Percentiles rank a stretch among this genome's conserved stretches.
Evolutionary conservation across 1,140 invertebrate species (phyloP).

Genomic region (Drosophila sturtevanti): DNA sequence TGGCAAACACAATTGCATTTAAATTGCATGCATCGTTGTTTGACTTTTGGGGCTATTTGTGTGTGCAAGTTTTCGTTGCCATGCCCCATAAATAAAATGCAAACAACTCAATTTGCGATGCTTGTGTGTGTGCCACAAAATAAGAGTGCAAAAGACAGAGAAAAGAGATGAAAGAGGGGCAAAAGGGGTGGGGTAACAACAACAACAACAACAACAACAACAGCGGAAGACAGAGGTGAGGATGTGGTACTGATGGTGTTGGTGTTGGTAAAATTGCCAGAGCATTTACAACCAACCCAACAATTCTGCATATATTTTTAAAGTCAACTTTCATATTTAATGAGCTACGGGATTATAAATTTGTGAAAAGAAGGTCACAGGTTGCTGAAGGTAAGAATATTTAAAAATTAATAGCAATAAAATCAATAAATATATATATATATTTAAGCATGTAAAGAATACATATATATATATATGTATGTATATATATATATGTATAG

Average conservation of each 20-base stretch:
- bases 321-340: constrained; percentile 8
- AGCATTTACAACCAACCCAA: neutral
- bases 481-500: no score
- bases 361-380: neutral
- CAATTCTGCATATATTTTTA: neutral
- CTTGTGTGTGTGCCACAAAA: neutral
- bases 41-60: constrained; percentile 63
- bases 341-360: neutral
- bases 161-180: neutral
- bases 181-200: neutral
- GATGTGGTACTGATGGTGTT: constrained; percentile 7
- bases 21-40: constrained; percentile 72
- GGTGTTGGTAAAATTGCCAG: neutral
- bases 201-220: no score
- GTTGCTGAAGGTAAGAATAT: neutral
- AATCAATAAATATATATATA: neutral
- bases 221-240: neutral
- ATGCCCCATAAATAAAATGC: constrained; percentile 67
- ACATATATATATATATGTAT: no score
- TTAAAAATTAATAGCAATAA: neutral
- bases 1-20: constrained; percentile 75
- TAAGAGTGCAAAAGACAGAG: neutral
- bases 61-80: constrained; percentile 46
- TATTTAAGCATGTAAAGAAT: neutral
- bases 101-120: constrained; percentile 71